Conservation (phyloP, 35 echinoderm and acorn worm species). For the Chiridota heheva region DNA sequence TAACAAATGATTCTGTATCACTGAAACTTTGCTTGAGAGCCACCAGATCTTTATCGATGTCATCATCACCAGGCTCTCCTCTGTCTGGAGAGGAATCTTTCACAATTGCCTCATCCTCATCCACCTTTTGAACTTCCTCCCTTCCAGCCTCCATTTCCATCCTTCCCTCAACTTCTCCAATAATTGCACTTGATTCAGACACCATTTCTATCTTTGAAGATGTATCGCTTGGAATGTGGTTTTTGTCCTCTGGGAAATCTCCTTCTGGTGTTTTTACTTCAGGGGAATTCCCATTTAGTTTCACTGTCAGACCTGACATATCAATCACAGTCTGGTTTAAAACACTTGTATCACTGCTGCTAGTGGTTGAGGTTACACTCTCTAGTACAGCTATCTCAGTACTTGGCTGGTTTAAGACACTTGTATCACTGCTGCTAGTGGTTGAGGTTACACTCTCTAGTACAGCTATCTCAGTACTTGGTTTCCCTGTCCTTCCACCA, state of each 20-base stretch:
- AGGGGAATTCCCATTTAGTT: neutral
- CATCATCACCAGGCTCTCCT: neutral
- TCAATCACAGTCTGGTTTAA: constrained; percentile 59
- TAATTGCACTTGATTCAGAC: neutral
- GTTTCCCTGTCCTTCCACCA: neutral
- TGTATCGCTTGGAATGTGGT: neutral
- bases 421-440: constrained; percentile 56
- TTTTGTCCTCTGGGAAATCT: neutral
- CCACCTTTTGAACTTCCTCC: neutral
- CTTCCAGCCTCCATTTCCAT: neutral
- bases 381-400: constrained; percentile 9
- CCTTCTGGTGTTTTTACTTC: neutral
- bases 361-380: constrained; percentile 16
- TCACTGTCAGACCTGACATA: constrained; percentile 11
- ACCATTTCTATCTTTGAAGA: neutral
- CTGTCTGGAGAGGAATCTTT: neutral
- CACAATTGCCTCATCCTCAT: constrained; percentile 7
- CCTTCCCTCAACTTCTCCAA: too few species aligned
- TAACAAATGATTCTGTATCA: constrained; percentile 81
- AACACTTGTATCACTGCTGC: constrained; percentile 62
- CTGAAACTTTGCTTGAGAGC: constrained; percentile 44
- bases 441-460: constrained; percentile 4
- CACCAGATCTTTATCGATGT: neutral
- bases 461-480: neutral
- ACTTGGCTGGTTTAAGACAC: constrained; percentile 50